phyloP scores from a whole-genome alignment of 2,888 invertebrate genomes.

The Pseudococcus viburni region DNA sequence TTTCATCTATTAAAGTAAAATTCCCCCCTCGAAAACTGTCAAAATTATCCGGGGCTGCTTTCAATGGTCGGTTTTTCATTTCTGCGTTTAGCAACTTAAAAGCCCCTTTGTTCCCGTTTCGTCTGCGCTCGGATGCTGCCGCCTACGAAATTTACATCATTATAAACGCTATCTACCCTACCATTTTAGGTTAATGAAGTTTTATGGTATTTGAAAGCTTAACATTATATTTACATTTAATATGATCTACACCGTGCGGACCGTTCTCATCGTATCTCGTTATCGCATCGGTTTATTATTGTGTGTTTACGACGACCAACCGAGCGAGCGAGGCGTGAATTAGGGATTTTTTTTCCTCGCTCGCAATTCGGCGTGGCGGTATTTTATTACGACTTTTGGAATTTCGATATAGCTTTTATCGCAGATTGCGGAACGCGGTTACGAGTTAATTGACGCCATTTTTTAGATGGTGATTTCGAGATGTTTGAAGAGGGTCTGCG shows the following conservation, averaged over 20 bases:
- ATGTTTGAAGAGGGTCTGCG: no score
- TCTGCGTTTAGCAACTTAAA: slow-evolving; percentile 61
- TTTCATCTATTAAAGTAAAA: slow-evolving; percentile 65
- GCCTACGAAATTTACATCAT: slow-evolving; percentile 52
- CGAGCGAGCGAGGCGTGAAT: not conserved
- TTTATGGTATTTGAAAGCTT: slow-evolving; percentile 62
- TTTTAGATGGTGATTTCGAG: not conserved
- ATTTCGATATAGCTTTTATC: slow-evolving; percentile 8
- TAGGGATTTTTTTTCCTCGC: not conserved
- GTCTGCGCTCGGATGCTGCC: slow-evolving; percentile 29
- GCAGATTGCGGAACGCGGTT: not conserved
- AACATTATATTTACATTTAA: slow-evolving; percentile 57
- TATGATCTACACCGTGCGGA: slow-evolving; percentile 3
- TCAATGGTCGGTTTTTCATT: slow-evolving; percentile 62
- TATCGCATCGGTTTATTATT: slow-evolving; percentile 40
- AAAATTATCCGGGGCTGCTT: slow-evolving; percentile 59
- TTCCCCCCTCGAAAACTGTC: slow-evolving; percentile 59
- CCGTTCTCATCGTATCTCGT: not conserved
- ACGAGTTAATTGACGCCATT: not conserved
- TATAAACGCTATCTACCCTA: slow-evolving; percentile 57
- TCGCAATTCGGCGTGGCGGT: not conserved
- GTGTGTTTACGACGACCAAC: slow-evolving; percentile 6
- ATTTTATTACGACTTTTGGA: not conserved
- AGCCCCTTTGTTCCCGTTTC: slow-evolving; percentile 49
- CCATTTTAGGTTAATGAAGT: slow-evolving; percentile 63